Evolutionary conservation across 2,888 invertebrate genomes (phyloP).

Genomic region (Micoletzkya japonica): DNA sequence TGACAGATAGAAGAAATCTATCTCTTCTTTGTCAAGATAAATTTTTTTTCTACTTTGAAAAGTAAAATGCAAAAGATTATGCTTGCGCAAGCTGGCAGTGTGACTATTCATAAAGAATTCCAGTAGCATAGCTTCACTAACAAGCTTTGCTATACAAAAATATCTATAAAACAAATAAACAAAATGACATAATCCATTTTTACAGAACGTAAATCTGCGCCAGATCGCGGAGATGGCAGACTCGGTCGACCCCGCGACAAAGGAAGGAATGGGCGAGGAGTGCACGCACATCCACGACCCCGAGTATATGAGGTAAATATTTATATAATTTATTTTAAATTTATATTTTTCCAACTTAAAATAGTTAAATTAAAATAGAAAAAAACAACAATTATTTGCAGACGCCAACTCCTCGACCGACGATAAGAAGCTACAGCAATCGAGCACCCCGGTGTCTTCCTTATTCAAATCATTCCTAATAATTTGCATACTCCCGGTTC

Average conservation of each 20-base stretch:
- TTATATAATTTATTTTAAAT: background rate
- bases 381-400: background rate
- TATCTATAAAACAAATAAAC: too few species aligned
- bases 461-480: background rate
- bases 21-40: too few species aligned
- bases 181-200: background rate
- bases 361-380: background rate
- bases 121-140: too few species aligned
- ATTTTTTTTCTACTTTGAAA: too few species aligned
- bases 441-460: background rate
- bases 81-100: too few species aligned
- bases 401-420: slow-evolving; percentile 27
- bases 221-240: slow-evolving; percentile 18
- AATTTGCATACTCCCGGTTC: background rate
- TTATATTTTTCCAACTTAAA: background rate
- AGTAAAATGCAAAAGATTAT: too few species aligned
- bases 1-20: too few species aligned
- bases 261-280: slow-evolving; percentile 1
- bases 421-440: slow-evolving; percentile 12
- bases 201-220: slow-evolving; percentile 20
- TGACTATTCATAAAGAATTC: too few species aligned
- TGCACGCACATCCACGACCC: slow-evolving; percentile 23
- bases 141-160: too few species aligned
- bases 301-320: slow-evolving; percentile 22
- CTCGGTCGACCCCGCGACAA: background rate